Base-by-base conservation (phyloP, 1,140 invertebrate species). In the Phortica variegata region DNA sequence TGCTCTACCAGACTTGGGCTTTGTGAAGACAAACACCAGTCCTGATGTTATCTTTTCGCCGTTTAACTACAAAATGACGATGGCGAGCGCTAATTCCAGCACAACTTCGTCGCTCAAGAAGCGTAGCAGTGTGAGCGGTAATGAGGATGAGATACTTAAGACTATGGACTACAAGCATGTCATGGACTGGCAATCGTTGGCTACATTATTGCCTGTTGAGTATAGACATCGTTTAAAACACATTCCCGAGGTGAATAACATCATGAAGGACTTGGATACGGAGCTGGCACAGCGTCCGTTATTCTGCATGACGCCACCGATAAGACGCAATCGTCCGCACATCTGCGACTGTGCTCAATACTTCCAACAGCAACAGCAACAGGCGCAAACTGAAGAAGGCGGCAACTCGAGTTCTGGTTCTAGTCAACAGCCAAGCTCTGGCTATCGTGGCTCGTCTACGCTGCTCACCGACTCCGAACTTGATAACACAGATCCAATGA, bases 101-200 rank as follows among this genome's bases (percentile, higher is more conserved):
- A 55, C 40, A 58, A 61, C 50, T 49, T 41, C 51, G 15, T 58
- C 58, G 0, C 36, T 68, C 10, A 72, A 66, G 44, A 70, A 74
- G 16, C 78, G 90, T 57, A 90, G 89, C n/a, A 91, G 89, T 17
- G 91, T 87, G 62, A 88, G 54, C 39, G 49, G 45, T 5, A 61
- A 86, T 54, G 90, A 93, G 66, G 80, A 92, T 26, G 91, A 93
- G 74, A 81, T 84, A 18, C 75, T 94, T 12, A 86, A 86, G 58
- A 87, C 86, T 57, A 85, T 87, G 68, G 88, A 89, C 48, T 86
- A 93, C 49, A 83, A 83, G 17, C 90, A 94, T 61, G 85, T 95
- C 8, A 83, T 85, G 61, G 93, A 96, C 69, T 95, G 92, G 92
- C 89, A 93, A 65, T 94, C 90, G 1, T 77, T 96, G 26, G 91